Conservation (phyloP, 2,797 vertebrate species). For the Delichon dasypus region DNA sequence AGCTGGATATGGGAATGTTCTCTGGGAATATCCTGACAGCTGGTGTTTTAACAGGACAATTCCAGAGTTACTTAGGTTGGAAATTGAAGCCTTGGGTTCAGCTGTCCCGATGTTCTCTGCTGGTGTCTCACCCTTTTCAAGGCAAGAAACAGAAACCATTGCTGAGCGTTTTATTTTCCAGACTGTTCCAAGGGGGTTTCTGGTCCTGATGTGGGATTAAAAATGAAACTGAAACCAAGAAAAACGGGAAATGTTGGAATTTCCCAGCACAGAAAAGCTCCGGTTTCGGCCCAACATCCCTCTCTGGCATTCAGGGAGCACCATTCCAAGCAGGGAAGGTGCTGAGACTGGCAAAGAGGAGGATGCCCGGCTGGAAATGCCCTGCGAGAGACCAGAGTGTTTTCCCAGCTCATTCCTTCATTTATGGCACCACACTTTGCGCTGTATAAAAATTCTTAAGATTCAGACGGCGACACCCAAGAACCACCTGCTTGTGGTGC, state of each 20-base stretch:
- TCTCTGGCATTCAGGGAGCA: not conserved
- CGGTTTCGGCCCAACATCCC: accelerated
- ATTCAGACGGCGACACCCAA: accelerated
- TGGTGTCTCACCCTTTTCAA: not conserved
- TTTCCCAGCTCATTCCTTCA: not conserved
- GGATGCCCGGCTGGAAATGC: not conserved
- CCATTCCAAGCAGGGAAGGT: accelerated
- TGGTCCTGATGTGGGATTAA: not conserved
- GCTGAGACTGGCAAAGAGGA: not conserved
- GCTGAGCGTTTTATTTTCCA: not conserved
- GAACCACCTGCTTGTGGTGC: not conserved
- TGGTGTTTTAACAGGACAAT: not conserved
- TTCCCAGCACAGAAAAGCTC: not conserved
- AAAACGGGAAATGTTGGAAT: not conserved
- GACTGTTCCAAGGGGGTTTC: not conserved
- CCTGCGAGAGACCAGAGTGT: not conserved
- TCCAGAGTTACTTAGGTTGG: not conserved
- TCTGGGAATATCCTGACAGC: not conserved
- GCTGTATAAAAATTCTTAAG: not conserved
- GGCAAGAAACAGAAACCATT: not conserved
- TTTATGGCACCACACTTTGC: not conserved
- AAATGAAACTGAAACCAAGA: not conserved
- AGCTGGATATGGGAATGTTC: not conserved
- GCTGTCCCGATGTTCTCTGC: not conserved
- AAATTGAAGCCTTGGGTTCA: not conserved